Conservation (phyloP, 2,797 vertebrate genomes). For the Cyprinodon diabolis region DNA sequence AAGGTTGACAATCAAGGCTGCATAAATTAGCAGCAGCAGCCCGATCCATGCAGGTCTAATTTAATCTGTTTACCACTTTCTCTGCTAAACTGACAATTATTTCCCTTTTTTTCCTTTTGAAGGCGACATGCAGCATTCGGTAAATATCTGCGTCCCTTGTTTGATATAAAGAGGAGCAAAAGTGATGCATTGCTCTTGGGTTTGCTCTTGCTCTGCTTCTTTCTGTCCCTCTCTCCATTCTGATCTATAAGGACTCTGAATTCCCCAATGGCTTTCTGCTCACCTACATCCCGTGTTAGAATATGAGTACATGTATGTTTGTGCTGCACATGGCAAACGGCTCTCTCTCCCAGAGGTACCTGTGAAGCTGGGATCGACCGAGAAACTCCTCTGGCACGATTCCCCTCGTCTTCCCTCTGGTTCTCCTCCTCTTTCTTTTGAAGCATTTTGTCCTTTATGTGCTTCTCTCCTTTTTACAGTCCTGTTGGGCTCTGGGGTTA, state of each 20-base stretch:
- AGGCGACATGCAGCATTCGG: background rate
- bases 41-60: background rate
- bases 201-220: constrained; percentile 24
- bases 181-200: background rate
- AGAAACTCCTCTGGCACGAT: constrained; percentile 48
- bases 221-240: constrained; percentile 2
- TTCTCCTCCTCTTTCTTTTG: background rate
- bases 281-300: constrained; percentile 5
- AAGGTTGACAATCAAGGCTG: background rate
- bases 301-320: background rate
- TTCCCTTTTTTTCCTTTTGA: background rate
- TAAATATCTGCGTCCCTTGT: background rate
- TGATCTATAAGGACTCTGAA: background rate
- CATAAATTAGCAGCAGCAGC: background rate
- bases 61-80: background rate
- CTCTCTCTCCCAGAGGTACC: constrained; percentile 39
- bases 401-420: constrained; percentile 16
- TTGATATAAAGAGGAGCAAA: constrained; percentile 10
- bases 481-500: background rate
- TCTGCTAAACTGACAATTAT: background rate
- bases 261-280: constrained; percentile 11
- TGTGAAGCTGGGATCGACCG: constrained; percentile 42
- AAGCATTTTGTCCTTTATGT: background rate
- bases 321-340: constrained; percentile 2
- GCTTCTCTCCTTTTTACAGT: background rate